Evolutionary conservation across 2,888 invertebrate species (phyloP).

Genomic region (Leptopterna dolabrata): DNA sequence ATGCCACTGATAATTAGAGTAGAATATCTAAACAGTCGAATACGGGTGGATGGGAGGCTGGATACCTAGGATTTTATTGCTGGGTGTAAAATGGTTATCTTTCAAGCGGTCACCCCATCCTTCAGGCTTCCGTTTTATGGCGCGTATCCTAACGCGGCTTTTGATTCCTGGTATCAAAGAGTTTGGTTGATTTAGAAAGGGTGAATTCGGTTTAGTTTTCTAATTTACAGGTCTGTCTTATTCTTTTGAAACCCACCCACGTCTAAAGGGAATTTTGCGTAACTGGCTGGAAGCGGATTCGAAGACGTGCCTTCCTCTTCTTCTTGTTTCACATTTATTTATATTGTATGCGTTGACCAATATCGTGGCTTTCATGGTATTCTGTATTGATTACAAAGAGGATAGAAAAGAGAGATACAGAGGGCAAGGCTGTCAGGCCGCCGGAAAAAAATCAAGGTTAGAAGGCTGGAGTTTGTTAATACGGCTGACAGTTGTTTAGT

Average conservation of each 20-base stretch:
- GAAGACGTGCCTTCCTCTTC: no score
- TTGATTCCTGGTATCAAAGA: constrained; percentile 1
- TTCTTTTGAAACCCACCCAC: not conserved
- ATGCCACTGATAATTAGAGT: constrained; percentile 43
- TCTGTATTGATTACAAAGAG: no score
- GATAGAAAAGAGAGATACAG: no score
- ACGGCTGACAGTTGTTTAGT: no score
- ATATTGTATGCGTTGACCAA: no score
- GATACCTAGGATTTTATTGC: constrained; percentile 39
- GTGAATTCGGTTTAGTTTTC: not conserved
- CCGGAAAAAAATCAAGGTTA: no score
- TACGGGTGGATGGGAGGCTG: not conserved
- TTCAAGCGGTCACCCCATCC: not conserved
- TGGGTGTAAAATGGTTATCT: constrained; percentile 49
- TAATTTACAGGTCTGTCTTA: constrained; percentile 4
- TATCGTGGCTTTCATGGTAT: no score
- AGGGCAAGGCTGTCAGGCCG: no score
- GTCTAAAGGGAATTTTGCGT: not conserved
- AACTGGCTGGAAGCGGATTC: no score
- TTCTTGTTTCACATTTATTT: no score
- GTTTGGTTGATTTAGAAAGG: not conserved
- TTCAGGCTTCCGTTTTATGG: constrained; percentile 14
- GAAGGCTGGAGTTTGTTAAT: no score
- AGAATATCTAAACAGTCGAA: constrained; percentile 31
- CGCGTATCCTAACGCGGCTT: not conserved